Percentiles rank a stretch among this genome's conserved stretches.
These are phyloP conservation scores for Pygoscelis antarcticus DNA, from an alignment of 2,113 vertebrate genomes.

Conservation along the genomic window DNA sequence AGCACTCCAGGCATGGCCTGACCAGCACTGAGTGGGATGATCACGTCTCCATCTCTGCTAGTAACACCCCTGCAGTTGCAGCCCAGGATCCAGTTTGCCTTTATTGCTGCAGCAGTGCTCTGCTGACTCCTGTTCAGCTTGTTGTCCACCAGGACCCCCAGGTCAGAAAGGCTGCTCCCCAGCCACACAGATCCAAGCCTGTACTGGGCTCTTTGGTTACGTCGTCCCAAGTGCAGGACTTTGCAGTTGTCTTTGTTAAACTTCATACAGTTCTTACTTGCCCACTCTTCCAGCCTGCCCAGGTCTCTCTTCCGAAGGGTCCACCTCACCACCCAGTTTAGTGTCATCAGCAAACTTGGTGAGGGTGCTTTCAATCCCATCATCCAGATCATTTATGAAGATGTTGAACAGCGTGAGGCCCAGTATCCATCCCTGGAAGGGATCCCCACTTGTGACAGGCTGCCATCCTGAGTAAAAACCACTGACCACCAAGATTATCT, in stretches of 20 bases:
- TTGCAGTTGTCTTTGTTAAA: background rate
- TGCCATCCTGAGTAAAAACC: background rate
- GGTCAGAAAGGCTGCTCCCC: background rate
- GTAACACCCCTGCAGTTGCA: rapidly evolving
- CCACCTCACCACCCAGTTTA: background rate
- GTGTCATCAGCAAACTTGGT: background rate
- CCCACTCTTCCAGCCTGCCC: background rate
- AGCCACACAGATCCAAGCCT: background rate
- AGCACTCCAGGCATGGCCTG: background rate
- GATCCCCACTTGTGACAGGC: background rate
- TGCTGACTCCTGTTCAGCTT: background rate
- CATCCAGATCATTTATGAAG: background rate
- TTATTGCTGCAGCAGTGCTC: background rate
- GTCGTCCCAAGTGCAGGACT: background rate
- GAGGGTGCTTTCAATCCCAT: background rate
- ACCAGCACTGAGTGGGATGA: background rate
- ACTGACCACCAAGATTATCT: background rate
- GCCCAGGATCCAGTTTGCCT: background rate
- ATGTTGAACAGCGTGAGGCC: rapidly evolving
- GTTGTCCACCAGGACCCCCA: background rate
- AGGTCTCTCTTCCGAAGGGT: background rate
- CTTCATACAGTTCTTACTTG: background rate
- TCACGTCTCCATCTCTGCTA: background rate
- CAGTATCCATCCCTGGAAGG: background rate
- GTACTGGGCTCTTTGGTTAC: background rate